These are phyloP conservation scores for Atherinosoma microstoma DNA, from an alignment of 2,797 vertebrate species.

Conservation along the genomic window DNA sequence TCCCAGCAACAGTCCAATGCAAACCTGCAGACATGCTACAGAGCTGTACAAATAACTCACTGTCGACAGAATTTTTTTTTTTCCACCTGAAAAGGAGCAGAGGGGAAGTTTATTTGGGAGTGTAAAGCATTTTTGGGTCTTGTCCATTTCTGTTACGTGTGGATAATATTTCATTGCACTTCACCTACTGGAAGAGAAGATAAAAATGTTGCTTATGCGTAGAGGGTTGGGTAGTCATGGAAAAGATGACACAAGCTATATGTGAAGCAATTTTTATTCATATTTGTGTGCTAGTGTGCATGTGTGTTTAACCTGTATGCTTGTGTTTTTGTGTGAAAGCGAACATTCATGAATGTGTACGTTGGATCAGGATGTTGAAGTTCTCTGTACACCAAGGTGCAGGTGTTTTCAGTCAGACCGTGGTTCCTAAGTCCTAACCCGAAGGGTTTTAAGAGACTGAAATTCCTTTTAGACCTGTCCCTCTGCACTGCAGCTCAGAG, in stretches of 20 bases:
- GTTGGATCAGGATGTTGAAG: slow-evolving; percentile 71
- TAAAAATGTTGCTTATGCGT: slow-evolving; percentile 63
- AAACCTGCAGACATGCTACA: slow-evolving; percentile 70
- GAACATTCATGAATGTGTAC: slow-evolving; percentile 75
- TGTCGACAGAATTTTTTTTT: slow-evolving; percentile 67
- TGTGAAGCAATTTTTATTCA: slow-evolving; percentile 40
- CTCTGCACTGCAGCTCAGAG: slow-evolving; percentile 49
- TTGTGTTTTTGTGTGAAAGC: slow-evolving; percentile 70
- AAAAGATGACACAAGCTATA: slow-evolving; percentile 68
- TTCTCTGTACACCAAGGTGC: slow-evolving; percentile 67
- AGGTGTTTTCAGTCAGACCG: slow-evolving; percentile 82
- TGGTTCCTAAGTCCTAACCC: slow-evolving; percentile 73
- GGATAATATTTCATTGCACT: slow-evolving; percentile 76
- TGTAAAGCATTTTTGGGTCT: slow-evolving; percentile 77
- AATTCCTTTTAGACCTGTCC: slow-evolving; percentile 73
- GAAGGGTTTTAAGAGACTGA: slow-evolving; percentile 72
- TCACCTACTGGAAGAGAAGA: slow-evolving; percentile 64
- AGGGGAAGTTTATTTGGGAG: slow-evolving; percentile 71
- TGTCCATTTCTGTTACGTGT: slow-evolving; percentile 72
- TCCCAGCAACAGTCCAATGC: slow-evolving; percentile 73
- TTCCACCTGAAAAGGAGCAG: slow-evolving; percentile 62
- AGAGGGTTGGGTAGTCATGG: slow-evolving; percentile 46
- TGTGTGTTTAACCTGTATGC: slow-evolving; percentile 44
- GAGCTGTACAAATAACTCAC: slow-evolving; percentile 76
- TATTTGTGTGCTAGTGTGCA: slow-evolving; percentile 28